Base-by-base conservation (phyloP, 2,888 invertebrate species). In the Lycia hirtaria region DNA sequence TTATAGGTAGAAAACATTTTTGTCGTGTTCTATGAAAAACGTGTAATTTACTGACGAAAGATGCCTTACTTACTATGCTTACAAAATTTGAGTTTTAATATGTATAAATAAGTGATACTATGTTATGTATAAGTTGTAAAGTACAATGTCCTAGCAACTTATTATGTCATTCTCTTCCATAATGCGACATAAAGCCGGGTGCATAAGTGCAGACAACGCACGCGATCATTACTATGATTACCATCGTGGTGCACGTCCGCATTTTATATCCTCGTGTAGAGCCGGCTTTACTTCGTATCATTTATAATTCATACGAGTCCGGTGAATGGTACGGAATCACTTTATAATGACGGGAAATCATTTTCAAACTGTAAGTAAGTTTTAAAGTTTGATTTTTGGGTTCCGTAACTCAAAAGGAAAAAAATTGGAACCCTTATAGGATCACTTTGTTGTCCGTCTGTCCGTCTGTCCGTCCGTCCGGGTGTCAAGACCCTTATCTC, bases 171-270 rank as follows among this genome's bases (percentile, higher is more conserved):
- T 48, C 51, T 9, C 54, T 17, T 57, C 32, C 24, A 57, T 60
- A 63, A 66, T 60, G 56, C 50, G 64, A 50, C 47, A 49, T 62
- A 65, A 65, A 47, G 56, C 40, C 37, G 52, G 37, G 52, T 56
- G 53, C 56, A 67, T 47, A 67, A 19, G 48, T 19, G 28, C 41
- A n/a, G n/a, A n/a, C n/a, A n/a, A n/a, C 40, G 15, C 67, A 67
- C 62, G 64, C 67, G 59, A 67, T 48, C 67, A 56, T 64, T 62
- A 51, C 24, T 17, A 19, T 44, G 62, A 67, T 64, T 67, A 64
- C 56, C 54, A 57, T 41, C 30, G 53, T 58, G 52, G 53, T 58
- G 52, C 65, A 59, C 60, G 63, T 60, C 56, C 51, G 52, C 58
- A 55, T 56, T 64, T 54, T 51, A 60, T 62, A 56, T 30, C 44